phyloP scores from a whole-genome alignment of 2,797 vertebrate genomes.

The Acanthurus tractus region DNA sequence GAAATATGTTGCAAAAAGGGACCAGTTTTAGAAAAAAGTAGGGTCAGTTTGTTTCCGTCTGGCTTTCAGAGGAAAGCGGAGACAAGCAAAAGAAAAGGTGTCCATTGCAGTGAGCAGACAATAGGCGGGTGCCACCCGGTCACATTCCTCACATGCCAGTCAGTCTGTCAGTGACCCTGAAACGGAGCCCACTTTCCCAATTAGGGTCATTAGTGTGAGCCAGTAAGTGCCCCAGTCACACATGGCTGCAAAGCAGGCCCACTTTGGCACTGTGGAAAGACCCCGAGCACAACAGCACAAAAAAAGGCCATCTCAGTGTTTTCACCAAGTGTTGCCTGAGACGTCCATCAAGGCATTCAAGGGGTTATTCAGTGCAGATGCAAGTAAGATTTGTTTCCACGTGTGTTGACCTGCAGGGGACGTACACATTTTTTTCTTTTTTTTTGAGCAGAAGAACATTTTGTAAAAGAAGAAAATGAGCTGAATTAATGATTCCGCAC shows the following conservation, averaged over 20 bases:
- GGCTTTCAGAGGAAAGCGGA: slow-evolving; percentile 33
- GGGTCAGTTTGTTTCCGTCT: slow-evolving; percentile 25
- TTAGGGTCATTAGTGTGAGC: slow-evolving; percentile 83
- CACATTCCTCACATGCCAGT: slow-evolving; percentile 84
- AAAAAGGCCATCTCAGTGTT: slow-evolving; percentile 49
- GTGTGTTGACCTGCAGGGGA: slow-evolving; percentile 13
- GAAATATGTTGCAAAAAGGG: slow-evolving; percentile 7
- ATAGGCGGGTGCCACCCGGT: slow-evolving; percentile 68
- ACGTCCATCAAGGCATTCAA: slow-evolving; percentile 54
- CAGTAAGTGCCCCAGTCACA: slow-evolving; percentile 83
- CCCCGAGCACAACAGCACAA: slow-evolving; percentile 61
- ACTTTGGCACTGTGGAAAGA: slow-evolving; percentile 75
- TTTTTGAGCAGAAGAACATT: slow-evolving; percentile 10
- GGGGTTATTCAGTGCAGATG: slow-evolving; percentile 31
- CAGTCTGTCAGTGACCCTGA: slow-evolving; percentile 81
- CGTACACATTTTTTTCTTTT: background rate
- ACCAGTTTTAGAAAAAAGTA: slow-evolving; percentile 2
- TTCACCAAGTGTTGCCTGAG: slow-evolving; percentile 58
- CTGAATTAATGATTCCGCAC: slow-evolving; percentile 12
- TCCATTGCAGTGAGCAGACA: slow-evolving; percentile 68
- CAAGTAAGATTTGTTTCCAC: slow-evolving; percentile 35
- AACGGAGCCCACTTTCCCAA: slow-evolving; percentile 85
- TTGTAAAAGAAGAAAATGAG: slow-evolving; percentile 26
- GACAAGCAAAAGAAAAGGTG: slow-evolving; percentile 45
- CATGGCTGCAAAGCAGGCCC: slow-evolving; percentile 79